Conservation (phyloP, 2,888 invertebrate genomes). For the Ctenicera cuprea region DNA sequence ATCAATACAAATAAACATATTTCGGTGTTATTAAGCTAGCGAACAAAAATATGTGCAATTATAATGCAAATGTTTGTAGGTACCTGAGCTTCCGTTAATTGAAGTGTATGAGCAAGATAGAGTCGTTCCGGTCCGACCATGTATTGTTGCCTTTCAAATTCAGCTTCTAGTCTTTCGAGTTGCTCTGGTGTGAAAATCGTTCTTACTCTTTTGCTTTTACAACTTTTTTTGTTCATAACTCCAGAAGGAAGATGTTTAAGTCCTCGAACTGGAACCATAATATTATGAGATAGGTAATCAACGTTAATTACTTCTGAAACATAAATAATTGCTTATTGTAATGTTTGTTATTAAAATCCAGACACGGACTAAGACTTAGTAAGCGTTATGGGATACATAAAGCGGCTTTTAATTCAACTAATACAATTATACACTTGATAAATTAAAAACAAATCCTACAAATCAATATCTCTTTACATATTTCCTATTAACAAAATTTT, state of each 20-base stretch:
- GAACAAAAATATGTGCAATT: no score
- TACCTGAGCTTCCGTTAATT: slow-evolving; percentile 92
- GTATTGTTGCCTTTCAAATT: slow-evolving; percentile 97
- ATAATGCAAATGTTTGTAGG: no score
- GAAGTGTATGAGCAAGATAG: slow-evolving; percentile 91
- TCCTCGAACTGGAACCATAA: slow-evolving; percentile 61
- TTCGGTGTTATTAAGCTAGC: no score
- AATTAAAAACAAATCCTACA: no score
- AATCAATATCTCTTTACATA: no score
- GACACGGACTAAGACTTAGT: no score
- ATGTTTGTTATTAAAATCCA: not conserved
- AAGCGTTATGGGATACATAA: no score
- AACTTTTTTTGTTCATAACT: slow-evolving; percentile 72
- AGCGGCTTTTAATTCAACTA: no score
- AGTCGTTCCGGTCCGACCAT: slow-evolving; percentile 98
- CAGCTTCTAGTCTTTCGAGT: slow-evolving; percentile 93
- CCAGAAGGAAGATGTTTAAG: slow-evolving; percentile 65
- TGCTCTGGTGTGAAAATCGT: slow-evolving; percentile 99
- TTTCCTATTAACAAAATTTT: no score
- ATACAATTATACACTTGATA: no score
- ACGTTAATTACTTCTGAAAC: not conserved
- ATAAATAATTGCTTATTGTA: no score
- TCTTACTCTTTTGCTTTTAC: slow-evolving; percentile 89
- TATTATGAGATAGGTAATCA: slow-evolving; percentile 46
- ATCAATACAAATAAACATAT: no score